Evolutionary conservation across 2,113 vertebrate genomes (phyloP).

Genomic region (Micronycteris hirsuta): DNA sequence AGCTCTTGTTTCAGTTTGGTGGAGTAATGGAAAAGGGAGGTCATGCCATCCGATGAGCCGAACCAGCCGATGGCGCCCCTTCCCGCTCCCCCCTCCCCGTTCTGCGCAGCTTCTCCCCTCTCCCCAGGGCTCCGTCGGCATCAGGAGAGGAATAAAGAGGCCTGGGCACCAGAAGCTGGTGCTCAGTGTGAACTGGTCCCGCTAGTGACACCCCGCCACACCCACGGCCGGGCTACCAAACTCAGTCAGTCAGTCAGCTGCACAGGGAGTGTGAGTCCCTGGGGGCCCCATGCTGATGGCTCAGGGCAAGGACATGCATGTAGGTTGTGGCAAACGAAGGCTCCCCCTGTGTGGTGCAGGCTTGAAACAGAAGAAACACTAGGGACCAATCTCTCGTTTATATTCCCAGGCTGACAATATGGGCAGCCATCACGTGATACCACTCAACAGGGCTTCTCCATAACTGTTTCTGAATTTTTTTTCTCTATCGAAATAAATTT

Average conservation of each 20-base stretch:
- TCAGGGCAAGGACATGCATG: background rate
- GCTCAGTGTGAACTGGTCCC: background rate
- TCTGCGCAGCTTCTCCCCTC: background rate
- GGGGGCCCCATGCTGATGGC: background rate
- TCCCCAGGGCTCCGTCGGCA: no score
- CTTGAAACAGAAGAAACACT: background rate
- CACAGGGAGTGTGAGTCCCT: background rate
- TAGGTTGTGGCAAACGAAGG: background rate
- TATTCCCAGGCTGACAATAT: background rate
- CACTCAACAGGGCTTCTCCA: background rate
- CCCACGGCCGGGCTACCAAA: conserved; percentile 41
- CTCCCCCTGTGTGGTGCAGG: background rate
- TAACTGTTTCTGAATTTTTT: background rate
- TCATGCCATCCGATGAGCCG: background rate
- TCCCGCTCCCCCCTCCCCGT: background rate
- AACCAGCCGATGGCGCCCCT: background rate
- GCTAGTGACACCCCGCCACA: background rate
- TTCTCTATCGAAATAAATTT: background rate
- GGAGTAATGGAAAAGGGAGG: background rate
- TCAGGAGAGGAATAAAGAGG: no score
- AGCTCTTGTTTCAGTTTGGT: background rate
- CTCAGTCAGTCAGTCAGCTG: conserved; percentile 14
- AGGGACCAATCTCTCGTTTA: background rate
- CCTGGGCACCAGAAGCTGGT: background rate
- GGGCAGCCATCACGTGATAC: background rate